Evolutionary conservation across 1,140 invertebrate species (phyloP).

Genomic region (Hycleus cichorii): DNA sequence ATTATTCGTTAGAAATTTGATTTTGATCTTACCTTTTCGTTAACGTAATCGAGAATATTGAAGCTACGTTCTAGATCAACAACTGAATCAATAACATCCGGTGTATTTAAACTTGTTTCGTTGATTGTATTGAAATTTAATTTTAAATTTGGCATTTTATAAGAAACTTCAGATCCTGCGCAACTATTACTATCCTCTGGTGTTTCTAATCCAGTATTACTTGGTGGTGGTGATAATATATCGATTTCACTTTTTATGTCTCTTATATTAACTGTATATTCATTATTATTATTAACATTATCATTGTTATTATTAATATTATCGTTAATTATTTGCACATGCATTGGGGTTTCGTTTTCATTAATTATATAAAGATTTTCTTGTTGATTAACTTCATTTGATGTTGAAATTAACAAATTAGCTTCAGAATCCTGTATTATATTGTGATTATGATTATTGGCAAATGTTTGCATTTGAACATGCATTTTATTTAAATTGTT

Average conservation of each 20-base stretch:
- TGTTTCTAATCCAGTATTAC: conserved; percentile 7
- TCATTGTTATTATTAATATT: conserved; percentile 2
- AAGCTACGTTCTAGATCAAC: conserved; percentile 27
- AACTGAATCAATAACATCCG: conserved; percentile 31
- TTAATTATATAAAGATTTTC: conserved; percentile 14
- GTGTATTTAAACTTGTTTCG: conserved; percentile 24
- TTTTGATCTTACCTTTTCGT: conserved; percentile 15
- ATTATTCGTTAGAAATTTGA: conserved; percentile 1
- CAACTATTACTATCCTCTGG: conserved; percentile 15
- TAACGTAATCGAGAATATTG: conserved; percentile 30
- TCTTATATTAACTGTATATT: conserved; percentile 14
- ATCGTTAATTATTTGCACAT: conserved; percentile 7
- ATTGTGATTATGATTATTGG: conserved; percentile 8
- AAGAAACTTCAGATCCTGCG: not conserved
- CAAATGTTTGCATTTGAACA: not conserved
- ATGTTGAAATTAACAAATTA: conserved; percentile 8
- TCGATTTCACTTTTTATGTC: conserved; percentile 15
- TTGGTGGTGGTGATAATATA: not conserved
- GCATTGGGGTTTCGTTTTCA: conserved; percentile 11
- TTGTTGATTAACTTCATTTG: conserved; percentile 1
- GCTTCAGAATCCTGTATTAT: conserved; percentile 10
- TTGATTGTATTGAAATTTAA: conserved; percentile 5
- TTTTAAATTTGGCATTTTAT: conserved; percentile 3
- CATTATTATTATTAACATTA: conserved; percentile 13
- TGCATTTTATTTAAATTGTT: not conserved